phyloP scores from a whole-genome alignment of 2,113 vertebrate species.

The Steatornis caripensis region DNA sequence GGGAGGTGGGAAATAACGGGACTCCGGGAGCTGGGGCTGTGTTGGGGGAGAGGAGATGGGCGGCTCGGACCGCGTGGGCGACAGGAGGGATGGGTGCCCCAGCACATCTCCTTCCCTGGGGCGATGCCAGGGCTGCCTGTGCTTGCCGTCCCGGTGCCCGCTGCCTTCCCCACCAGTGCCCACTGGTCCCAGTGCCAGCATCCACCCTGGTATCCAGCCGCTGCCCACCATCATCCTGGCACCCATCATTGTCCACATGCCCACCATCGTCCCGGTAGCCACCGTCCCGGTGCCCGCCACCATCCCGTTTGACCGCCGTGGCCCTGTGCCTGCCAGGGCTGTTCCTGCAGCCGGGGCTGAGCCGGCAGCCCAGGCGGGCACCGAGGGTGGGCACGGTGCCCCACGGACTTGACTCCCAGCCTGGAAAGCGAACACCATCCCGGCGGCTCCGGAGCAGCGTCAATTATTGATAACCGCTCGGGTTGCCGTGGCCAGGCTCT shows the following conservation, averaged over 20 bases:
- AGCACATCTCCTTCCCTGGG: fast-evolving
- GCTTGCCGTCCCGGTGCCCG: neutral
- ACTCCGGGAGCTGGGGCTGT: neutral
- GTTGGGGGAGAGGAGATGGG: neutral
- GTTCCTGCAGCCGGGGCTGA: too few relatives aligned
- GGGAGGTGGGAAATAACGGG: fast-evolving
- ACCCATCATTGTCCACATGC: fast-evolving
- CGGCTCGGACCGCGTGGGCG: fast-evolving
- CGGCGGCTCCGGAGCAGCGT: neutral
- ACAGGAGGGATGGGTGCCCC: too few relatives aligned
- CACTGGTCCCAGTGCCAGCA: neutral
- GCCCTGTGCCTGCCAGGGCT: neutral
- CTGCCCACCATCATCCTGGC: fast-evolving
- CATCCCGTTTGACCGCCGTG: fast-evolving
- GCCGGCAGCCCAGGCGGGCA: fast-evolving
- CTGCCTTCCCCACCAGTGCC: too few relatives aligned
- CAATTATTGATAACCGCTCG: conserved; percentile 40
- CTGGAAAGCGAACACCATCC: neutral
- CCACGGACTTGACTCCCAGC: neutral
- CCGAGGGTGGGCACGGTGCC: neutral
- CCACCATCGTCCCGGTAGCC: neutral
- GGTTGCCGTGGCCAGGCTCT: neutral
- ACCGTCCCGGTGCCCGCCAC: too few relatives aligned
- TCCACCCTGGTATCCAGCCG: neutral
- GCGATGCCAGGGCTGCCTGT: neutral